Base-by-base conservation (phyloP, 2,888 invertebrate species). In the Diarsia brunnea region DNA sequence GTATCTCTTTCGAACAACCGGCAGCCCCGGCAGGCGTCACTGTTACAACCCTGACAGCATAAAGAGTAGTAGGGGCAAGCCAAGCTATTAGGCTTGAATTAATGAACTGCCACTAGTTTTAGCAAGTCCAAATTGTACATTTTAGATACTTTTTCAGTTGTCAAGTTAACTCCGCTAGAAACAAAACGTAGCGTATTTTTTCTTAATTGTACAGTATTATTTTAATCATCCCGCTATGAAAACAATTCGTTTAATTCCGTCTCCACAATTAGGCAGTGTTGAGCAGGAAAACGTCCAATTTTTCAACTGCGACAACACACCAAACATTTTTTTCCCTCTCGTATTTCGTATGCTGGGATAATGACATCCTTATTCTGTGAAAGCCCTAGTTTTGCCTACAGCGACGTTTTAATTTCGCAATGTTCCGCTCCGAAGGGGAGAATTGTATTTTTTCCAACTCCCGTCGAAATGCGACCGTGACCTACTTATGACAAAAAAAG, bases 381-480 rank as follows among this genome's bases (percentile, higher is more conserved):
- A 89, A 89, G 83, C 90, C 87, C 89, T 90, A 91, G 92, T 91
- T 91, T 88, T 89, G 92, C 91, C 90, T 89, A 84, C 89, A 88
- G 93, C 91, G 88, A 92, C 91, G 89, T 93, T 93, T 92, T 92
- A 93, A 93, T 93, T 91, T 90, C 87, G 88, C 90, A 81, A 85
- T 81, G 85, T 84, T 84, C 83, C 84, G 69, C 75, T 63, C 27
- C 74, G 84, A 80, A 86, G 86, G 86, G 83, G 87, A 82, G 88
- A 88, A 88, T 88, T 90, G 86, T 87, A 89, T 90, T 90, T 90
- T 91, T 91, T 89, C 88, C 88, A 49, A 77, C 88, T 87, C 82
- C 88, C 86, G 85, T 89, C 79, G 83, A 87, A 90, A 89, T 84
- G 89, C 90, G 93, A 90, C 94, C 94, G 86, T 94, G 94, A 93